Evolutionary conservation across 1,140 invertebrate species (phyloP), one percentile per base, ranked within the genome.

Genomic region (Homalodisca vitripennis): DNA sequence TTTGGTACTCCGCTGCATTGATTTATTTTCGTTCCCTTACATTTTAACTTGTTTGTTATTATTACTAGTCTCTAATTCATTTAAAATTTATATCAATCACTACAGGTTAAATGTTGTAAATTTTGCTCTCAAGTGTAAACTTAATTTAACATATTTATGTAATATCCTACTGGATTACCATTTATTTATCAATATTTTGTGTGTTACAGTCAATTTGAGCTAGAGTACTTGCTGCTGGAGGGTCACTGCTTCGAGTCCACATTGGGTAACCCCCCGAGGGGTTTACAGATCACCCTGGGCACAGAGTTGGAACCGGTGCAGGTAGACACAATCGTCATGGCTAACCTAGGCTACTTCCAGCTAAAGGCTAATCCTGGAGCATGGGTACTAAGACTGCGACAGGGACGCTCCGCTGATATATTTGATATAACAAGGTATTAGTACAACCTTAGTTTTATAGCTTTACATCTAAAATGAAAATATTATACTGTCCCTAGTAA

Each of bases 261-360:
- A 0, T 87, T 89, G 20, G 95, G 96, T 29, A 95, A 95, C 75
- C 97, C 97, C 13, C 98, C 98, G 0, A 83, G 97, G 72, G 98
- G 98, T 14, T 82, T 99, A 14, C 98, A 99, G 83, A 92, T 99
- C 69, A 92, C 92, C 26, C 81, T 99, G n/a, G 97, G 96, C 30
- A 95, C 93, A 0, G 86, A 91, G 64, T 85, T 80, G 6, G 82
- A 89, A 46, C 89, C 92, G 0, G 85, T 88, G 1, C 83, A 89
- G 57, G 90, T 94, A 67, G 98, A 99, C 80, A 99, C 98, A 13
- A 99, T 99, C 75, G 98, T 99, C 1, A 99, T 99, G 98, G 97
- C 98, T 1, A 99, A 99, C 83, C 84, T 99, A 70, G 95, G 95
- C 20, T 98, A 98, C 80, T 97, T 98, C 81, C 97, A 99, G 81